Evolutionary conservation across 2,888 invertebrate genomes (phyloP).

Genomic region (Chloroclysta siterata): DNA sequence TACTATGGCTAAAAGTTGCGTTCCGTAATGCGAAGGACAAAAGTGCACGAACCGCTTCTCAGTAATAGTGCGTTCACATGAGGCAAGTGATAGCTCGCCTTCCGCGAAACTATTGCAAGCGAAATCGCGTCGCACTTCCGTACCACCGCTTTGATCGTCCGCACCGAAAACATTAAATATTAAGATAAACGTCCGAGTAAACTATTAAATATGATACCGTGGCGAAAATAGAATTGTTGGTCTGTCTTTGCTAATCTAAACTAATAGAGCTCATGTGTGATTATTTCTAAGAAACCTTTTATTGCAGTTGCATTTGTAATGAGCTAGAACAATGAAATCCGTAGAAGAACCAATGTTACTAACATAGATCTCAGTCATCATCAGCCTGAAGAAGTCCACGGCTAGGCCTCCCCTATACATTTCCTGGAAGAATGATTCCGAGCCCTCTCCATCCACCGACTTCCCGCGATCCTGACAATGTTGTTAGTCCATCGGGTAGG

Average conservation of each 20-base stretch:
- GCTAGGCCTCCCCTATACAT: too few relatives aligned
- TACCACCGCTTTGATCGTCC: constrained; percentile 52
- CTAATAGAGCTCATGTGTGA: constrained; percentile 12
- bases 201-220: constrained; percentile 39
- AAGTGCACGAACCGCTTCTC: constrained; percentile 61
- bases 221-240: constrained; percentile 36
- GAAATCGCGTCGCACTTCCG: constrained; percentile 60
- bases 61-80: constrained; percentile 54
- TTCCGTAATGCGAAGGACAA: constrained; percentile 31
- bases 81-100: constrained; percentile 56
- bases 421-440: too few relatives aligned
- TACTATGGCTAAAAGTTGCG: constrained; percentile 4
- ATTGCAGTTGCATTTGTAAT: constrained; percentile 17
- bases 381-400: too few relatives aligned
- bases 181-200: constrained; percentile 34
- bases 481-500: too few relatives aligned
- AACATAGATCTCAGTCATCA: too few relatives aligned
- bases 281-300: constrained; percentile 21
- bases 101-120: constrained; percentile 70
- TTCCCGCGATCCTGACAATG: too few relatives aligned
- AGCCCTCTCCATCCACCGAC: too few relatives aligned
- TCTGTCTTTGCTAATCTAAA: constrained; percentile 26
- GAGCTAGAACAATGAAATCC: not conserved
- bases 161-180: constrained; percentile 45
- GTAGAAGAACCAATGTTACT: not conserved